Evolutionary conservation across 1,140 invertebrate species (phyloP).

Genomic region (Phocides pigmalion): DNA sequence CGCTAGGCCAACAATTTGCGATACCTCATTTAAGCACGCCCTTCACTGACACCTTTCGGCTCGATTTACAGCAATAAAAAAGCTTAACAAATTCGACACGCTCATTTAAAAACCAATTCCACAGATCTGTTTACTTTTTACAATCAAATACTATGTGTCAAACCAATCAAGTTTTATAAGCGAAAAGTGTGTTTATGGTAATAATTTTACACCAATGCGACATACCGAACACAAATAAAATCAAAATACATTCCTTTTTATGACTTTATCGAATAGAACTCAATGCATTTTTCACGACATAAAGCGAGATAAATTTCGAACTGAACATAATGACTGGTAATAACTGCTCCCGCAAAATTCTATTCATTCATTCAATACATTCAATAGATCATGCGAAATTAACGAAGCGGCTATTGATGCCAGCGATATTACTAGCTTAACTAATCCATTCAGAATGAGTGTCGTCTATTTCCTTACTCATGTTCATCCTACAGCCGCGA

Average conservation of each 20-base stretch:
- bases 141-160: neutral
- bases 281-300: neutral
- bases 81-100: slow-evolving; percentile 15
- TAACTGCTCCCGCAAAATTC: slow-evolving; percentile 1
- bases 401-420: slow-evolving; percentile 14
- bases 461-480: slow-evolving; percentile 18
- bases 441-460: slow-evolving; percentile 21
- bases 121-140: slow-evolving; percentile 16
- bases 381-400: slow-evolving; percentile 15
- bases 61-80: slow-evolving; percentile 26
- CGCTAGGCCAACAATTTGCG: slow-evolving; percentile 6
- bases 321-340: neutral
- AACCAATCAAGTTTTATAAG: slow-evolving; percentile 18
- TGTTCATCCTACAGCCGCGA: slow-evolving; percentile 3
- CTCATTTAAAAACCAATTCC: slow-evolving; percentile 20
- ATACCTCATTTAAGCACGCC: slow-evolving; percentile 22
- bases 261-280: neutral
- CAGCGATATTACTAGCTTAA: slow-evolving; percentile 11
- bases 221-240: neutral
- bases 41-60: slow-evolving; percentile 33
- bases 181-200: neutral
- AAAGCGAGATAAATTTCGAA: neutral
- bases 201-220: neutral
- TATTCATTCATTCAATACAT: slow-evolving; percentile 14
- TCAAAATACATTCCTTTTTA: neutral